Conservation (phyloP, 2,797 vertebrate genomes). For the Garrulus glandarius region DNA sequence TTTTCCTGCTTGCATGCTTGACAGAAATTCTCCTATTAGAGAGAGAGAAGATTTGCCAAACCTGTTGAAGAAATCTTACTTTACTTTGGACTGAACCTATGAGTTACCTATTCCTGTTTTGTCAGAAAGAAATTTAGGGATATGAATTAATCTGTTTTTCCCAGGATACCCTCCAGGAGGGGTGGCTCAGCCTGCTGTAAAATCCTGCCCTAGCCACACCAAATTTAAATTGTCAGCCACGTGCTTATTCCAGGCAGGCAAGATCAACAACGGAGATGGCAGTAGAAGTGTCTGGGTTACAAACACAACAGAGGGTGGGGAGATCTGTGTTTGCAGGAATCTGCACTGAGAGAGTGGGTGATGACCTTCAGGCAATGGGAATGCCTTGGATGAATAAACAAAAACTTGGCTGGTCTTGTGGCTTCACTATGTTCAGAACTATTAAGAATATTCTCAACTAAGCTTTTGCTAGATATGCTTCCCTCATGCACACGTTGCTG, state of each 20-base stretch:
- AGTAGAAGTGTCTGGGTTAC: background rate
- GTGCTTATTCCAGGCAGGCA: background rate
- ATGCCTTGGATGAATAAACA: background rate
- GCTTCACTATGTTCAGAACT: background rate
- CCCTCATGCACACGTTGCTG: background rate
- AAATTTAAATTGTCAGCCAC: background rate
- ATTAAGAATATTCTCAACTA: background rate
- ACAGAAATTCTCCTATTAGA: background rate
- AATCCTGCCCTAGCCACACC: background rate
- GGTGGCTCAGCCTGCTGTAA: background rate
- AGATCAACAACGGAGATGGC: background rate
- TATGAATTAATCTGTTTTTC: background rate
- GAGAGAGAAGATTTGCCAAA: background rate
- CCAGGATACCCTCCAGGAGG: background rate
- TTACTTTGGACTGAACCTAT: background rate
- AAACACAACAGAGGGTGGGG: background rate
- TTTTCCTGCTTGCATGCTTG: background rate
- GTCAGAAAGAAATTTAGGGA: background rate
- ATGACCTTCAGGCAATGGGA: background rate
- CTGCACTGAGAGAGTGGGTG: background rate
- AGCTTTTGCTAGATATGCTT: background rate
- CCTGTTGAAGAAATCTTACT: background rate
- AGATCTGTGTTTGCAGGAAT: background rate
- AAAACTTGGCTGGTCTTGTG: background rate
- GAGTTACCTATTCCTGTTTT: background rate